These are phyloP conservation scores for Unio delphinus DNA, from an alignment of 2,888 invertebrate species.

Conservation along the genomic window DNA sequence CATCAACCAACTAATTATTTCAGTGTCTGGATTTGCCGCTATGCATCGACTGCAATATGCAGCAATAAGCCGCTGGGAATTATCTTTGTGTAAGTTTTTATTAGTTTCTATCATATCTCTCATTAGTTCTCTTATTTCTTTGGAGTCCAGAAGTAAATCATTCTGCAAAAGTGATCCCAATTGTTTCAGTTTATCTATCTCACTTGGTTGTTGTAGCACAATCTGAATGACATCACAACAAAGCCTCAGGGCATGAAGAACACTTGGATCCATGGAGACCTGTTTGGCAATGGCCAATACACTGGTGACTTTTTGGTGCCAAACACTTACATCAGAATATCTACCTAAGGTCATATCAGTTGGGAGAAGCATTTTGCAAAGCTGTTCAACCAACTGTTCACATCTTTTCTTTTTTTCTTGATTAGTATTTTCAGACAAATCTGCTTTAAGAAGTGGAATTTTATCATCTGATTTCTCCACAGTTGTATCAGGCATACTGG, in stretches of 20 bases:
- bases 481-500: not conserved
- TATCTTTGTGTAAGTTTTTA: too few species aligned
- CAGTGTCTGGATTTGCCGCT: too few species aligned
- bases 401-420: not conserved
- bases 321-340: not conserved
- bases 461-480: not conserved
- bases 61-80: too few species aligned
- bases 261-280: slow-evolving; percentile 2
- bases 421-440: not conserved
- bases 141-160: not conserved
- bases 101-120: too few species aligned
- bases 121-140: not conserved
- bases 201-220: slow-evolving; percentile 3
- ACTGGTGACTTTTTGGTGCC: slow-evolving; percentile 4
- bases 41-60: too few species aligned
- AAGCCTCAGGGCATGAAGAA: slow-evolving; percentile 7
- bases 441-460: slow-evolving; percentile 1
- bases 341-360: not conserved
- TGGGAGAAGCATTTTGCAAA: slow-evolving; percentile 4
- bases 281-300: slow-evolving; percentile 6
- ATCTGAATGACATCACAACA: slow-evolving; percentile 9
- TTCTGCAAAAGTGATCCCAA: not conserved
- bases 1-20: too few species aligned
- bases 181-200: not conserved
- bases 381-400: not conserved